Conservation (phyloP, 2,113 vertebrate species). For the Maccullochella peelii region DNA sequence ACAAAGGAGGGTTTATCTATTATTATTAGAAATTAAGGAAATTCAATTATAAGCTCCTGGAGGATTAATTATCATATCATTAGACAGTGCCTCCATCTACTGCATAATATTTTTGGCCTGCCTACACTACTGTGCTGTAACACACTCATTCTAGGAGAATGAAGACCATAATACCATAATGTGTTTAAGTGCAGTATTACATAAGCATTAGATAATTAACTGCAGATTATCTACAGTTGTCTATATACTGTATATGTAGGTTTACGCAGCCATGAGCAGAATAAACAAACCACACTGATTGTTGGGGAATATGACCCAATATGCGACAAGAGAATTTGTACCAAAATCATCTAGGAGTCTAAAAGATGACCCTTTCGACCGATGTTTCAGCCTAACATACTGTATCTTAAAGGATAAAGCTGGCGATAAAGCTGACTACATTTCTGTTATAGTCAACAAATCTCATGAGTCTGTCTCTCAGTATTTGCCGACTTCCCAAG, state of each 20-base stretch:
- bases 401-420: neutral
- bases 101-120: neutral
- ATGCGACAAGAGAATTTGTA: neutral
- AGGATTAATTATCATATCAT: conserved; percentile 32
- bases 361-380: neutral
- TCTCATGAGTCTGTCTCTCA: neutral
- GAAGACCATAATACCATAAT: neutral
- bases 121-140: neutral
- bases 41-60: conserved; percentile 2
- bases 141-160: neutral
- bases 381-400: neutral
- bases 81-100: neutral
- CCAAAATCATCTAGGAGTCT: neutral
- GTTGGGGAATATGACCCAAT: neutral
- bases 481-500: neutral
- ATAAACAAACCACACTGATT: neutral
- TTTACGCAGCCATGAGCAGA: neutral
- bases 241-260: neutral
- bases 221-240: neutral
- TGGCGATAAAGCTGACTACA: neutral
- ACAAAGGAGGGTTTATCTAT: conserved; percentile 37
- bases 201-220: neutral
- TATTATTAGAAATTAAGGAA: conserved; percentile 23
- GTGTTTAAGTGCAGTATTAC: neutral
- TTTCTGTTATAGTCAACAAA: neutral